phyloP scores from a whole-genome alignment of 2,888 invertebrate species.

The Scrobipalpa costella region DNA sequence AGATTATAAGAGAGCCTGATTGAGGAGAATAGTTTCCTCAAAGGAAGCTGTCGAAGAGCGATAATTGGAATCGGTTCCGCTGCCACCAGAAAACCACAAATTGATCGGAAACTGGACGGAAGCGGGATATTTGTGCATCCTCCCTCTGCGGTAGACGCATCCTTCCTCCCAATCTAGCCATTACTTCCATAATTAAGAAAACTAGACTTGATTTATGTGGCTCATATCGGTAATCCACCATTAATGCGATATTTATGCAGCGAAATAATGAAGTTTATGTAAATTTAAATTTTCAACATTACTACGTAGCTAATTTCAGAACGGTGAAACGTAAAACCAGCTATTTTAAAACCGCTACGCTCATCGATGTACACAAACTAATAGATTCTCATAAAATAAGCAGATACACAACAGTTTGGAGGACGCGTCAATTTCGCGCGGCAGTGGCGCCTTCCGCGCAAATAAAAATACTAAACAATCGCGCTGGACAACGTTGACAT shows the following conservation, averaged over 20 bases:
- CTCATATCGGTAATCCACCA: not conserved
- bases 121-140: conserved; percentile 25
- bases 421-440: conserved; percentile 30
- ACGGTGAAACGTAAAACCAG: not conserved
- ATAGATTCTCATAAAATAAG: conserved; percentile 24
- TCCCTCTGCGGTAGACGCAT: conserved; percentile 21
- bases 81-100: conserved; percentile 4
- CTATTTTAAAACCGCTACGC: not conserved
- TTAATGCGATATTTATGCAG: not conserved
- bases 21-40: conserved; percentile 5
- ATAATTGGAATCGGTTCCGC: conserved; percentile 16
- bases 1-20: not conserved
- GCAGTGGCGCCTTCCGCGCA: conserved; percentile 39
- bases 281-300: not conserved
- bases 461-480: conserved; percentile 24
- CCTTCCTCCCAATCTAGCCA: conserved; percentile 19
- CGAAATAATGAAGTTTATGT: not conserved
- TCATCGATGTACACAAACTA: conserved; percentile 8
- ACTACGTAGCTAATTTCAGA: not conserved
- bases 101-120: conserved; percentile 22
- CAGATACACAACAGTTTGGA: conserved; percentile 19
- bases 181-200: not conserved
- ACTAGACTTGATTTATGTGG: conserved; percentile 1
- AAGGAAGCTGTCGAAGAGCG: conserved; percentile 21
- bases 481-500: conserved; percentile 34